These are phyloP conservation scores for Periophthalmus magnuspinnatus DNA, from an alignment of 2,797 vertebrate genomes.

Conservation along the genomic window DNA sequence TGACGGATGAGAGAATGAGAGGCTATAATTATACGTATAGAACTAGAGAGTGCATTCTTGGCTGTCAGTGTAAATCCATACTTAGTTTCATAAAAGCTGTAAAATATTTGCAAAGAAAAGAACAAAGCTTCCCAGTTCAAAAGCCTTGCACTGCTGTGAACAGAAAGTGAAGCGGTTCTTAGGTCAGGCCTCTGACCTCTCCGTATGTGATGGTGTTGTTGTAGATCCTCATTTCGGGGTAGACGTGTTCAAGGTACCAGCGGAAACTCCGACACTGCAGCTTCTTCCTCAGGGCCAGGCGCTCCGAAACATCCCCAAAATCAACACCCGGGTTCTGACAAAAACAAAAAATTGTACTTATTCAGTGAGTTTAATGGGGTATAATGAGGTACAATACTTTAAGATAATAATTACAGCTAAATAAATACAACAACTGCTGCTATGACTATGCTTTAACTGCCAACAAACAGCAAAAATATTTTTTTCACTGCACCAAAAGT, in stretches of 20 bases:
- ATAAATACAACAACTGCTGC: too few relatives aligned
- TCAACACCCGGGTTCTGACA: slow-evolving; percentile 94
- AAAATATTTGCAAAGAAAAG: not conserved
- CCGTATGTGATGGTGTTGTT: slow-evolving; percentile 98
- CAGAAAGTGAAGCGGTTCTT: not conserved
- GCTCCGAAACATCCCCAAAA: slow-evolving; percentile 94
- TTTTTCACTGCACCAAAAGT: too few relatives aligned
- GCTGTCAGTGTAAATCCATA: not conserved
- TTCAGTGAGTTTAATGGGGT: not conserved
- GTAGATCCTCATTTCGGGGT: slow-evolving; percentile 97
- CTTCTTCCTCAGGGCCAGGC: slow-evolving; percentile 87
- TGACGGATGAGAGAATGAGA: too few relatives aligned
- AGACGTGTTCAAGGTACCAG: slow-evolving; percentile 98
- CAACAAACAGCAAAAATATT: too few relatives aligned
- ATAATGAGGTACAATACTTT: not conserved
- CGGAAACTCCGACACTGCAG: slow-evolving; percentile 93
- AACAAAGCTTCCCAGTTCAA: not conserved
- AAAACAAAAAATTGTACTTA: slow-evolving; percentile 18
- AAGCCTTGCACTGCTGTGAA: not conserved
- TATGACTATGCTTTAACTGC: too few relatives aligned
- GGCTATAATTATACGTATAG: not conserved
- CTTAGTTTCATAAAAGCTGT: too few relatives aligned
- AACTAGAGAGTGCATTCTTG: not conserved
- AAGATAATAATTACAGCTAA: not conserved
- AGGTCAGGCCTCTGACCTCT: slow-evolving; percentile 88